Conservation (phyloP, 1,140 invertebrate genomes). For the Dryas iulia region DNA sequence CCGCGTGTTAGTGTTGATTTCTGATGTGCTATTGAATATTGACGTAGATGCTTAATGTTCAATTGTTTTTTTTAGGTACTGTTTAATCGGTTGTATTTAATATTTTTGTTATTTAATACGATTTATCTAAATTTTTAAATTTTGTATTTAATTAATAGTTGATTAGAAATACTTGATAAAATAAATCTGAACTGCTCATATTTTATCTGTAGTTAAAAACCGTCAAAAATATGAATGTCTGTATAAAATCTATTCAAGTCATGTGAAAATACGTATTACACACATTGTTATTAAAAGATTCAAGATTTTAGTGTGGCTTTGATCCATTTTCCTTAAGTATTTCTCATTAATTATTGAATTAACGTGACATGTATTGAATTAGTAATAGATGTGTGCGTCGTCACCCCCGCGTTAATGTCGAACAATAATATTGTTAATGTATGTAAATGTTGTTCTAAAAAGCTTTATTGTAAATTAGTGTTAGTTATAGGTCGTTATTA, state of each 20-base stretch:
- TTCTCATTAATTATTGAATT: background rate
- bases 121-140: background rate
- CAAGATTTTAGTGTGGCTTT: background rate
- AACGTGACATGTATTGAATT: background rate
- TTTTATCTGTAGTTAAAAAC: background rate
- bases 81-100: background rate
- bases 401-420: constrained; percentile 35
- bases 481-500: constrained; percentile 62
- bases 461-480: constrained; percentile 77
- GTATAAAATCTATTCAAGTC: too few relatives aligned
- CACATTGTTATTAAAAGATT: background rate
- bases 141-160: background rate
- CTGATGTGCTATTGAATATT: background rate
- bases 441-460: constrained; percentile 71
- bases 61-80: background rate
- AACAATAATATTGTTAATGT: constrained; percentile 63
- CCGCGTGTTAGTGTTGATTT: background rate
- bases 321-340: background rate
- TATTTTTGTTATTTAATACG: background rate
- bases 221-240: too few relatives aligned
- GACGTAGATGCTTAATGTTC: background rate
- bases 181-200: background rate
- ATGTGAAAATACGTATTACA: too few relatives aligned
- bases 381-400: background rate
- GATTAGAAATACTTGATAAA: background rate